Evolutionary conservation across 2,797 vertebrate species (phyloP), one percentile per base, ranked within the genome.

Genomic region (Sardinella longiceps): DNA sequence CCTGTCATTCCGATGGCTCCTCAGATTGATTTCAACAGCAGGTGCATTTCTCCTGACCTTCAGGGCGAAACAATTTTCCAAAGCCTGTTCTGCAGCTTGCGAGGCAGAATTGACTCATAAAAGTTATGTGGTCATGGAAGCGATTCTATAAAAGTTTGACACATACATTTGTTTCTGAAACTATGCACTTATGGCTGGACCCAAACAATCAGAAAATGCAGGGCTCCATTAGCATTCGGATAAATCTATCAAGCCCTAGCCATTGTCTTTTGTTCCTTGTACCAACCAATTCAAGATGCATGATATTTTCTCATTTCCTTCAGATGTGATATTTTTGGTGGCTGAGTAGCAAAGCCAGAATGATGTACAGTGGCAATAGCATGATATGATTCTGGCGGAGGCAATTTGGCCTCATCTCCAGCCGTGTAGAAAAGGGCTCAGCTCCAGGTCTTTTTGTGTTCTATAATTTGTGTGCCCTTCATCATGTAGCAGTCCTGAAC

Each of bases 21-120:
- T 53, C 85, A 88, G 89, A 86, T 89, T 86, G 87, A 86, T 90
- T 87, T 88, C 85, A 89, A 88, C 83, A 87, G 83, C 86, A 84
- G 83, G 87, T 86, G 84, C 85, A 87, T 91, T 92, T 87, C 80
- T 87, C 37, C 74, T 86, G 89, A 90, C 86, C 89, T 91, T 90
- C 50, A 58, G 88, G 90, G 84, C 84, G 82, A 88, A 86, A 88
- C 87, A 85, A 89, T 92, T 85, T 85, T 77, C 86, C 84, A 89
- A 89, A 84, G 81, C 83, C n/a, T 82, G 88, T 87, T 85, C 48
- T 85, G 85, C 86, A 45, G 85, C 86, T 18, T 11, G 7, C 86
- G 37, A 83, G 84, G 53, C 80, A 81, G 84, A 84, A 91, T 84
- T 89, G 84, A 87, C 90, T 92, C 89, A 87, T 91, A 88, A 91